Evolutionary conservation across 1,140 invertebrate genomes (phyloP).

Genomic region (Dolichoris vasculosae): DNA sequence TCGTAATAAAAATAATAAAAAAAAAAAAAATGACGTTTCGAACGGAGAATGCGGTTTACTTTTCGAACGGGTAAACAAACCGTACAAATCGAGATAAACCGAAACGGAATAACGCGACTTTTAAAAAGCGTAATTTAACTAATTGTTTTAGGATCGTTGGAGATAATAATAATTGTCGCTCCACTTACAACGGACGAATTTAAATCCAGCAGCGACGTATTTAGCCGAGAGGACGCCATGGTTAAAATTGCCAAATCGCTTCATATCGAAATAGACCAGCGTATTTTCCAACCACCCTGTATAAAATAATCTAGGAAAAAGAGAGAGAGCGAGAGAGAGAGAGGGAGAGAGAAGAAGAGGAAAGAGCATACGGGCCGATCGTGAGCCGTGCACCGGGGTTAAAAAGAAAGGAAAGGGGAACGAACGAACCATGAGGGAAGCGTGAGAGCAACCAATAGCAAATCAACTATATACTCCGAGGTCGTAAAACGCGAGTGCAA

Average conservation of each 20-base stretch:
- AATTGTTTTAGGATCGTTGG: neutral
- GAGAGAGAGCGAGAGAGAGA: conserved; percentile 36
- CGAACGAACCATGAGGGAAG: conserved; percentile 21
- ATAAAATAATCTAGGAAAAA: conserved; percentile 33
- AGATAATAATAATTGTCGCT: neutral
- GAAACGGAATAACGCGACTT: too few species aligned
- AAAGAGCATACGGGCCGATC: conserved; percentile 29
- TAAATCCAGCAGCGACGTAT: neutral
- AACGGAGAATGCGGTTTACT: too few species aligned
- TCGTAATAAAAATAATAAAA: too few species aligned
- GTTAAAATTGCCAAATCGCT: neutral
- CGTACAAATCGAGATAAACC: too few species aligned
- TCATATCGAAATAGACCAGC: neutral
- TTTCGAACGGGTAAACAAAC: too few species aligned
- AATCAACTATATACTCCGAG: conserved; percentile 36
- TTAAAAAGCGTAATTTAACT: neutral
- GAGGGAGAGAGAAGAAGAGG: neutral
- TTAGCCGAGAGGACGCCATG: neutral
- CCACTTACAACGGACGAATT: neutral
- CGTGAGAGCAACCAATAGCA: conserved; percentile 36
- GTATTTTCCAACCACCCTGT: conserved; percentile 27
- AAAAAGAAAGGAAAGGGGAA: conserved; percentile 44
- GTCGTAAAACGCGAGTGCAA: conserved; percentile 24
- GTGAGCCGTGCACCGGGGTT: conserved; percentile 31
- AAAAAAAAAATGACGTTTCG: too few species aligned